Percentiles rank a stretch among this genome's conserved stretches.
Conservation (phyloP, 2,113 vertebrate species). For the Myotis brandtii region DNA sequence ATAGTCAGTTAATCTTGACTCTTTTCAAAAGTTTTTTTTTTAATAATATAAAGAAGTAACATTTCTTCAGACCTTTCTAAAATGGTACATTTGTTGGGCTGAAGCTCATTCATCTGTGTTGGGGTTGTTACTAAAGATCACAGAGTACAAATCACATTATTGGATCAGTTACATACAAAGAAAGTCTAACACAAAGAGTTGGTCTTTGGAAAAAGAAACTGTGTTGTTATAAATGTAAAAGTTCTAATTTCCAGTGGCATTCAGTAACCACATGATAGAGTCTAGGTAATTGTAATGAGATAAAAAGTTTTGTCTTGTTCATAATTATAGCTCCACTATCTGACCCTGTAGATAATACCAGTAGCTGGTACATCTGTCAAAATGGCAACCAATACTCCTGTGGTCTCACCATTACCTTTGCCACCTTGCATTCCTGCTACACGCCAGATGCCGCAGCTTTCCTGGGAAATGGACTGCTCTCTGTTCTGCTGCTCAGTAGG, state of each 20-base stretch:
- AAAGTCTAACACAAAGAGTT: not conserved
- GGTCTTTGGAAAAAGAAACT: not conserved
- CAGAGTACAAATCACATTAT: not conserved
- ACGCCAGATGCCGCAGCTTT: not conserved
- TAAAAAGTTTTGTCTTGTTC: not conserved
- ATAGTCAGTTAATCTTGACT: not conserved
- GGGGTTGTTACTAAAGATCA: constrained; percentile 18
- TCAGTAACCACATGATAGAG: not conserved
- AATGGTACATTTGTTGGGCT: not conserved
- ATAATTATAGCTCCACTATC: not conserved
- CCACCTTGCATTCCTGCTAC: not conserved
- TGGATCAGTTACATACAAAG: not conserved
- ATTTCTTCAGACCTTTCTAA: not conserved
- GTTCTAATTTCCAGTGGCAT: not conserved
- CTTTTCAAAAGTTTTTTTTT: not conserved
- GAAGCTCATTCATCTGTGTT: not conserved
- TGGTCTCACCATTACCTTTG: not conserved
- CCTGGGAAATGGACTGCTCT: not conserved
- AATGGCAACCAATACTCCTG: not conserved
- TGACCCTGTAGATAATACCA: not conserved
- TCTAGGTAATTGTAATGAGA: not conserved
- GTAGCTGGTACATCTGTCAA: not conserved
- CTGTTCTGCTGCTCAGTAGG: not conserved
- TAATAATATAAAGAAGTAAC: not conserved
- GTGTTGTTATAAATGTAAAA: not conserved